These are phyloP conservation scores for Ataeniobius toweri DNA, from an alignment of 2,797 vertebrate genomes.

Conservation along the genomic window DNA sequence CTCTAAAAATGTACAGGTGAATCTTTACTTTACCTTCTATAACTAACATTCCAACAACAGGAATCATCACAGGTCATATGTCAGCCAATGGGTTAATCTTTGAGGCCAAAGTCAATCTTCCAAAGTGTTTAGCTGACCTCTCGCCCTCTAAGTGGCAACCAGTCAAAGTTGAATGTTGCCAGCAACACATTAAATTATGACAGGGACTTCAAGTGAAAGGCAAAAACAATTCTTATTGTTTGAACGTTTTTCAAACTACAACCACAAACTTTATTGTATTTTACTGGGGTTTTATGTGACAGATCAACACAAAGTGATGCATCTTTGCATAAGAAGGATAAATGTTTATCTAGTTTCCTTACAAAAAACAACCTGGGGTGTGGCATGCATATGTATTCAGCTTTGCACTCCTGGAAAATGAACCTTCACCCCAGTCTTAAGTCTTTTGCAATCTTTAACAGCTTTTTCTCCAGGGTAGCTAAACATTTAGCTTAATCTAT, in stretches of 20 bases:
- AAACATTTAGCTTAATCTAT: too few relatives aligned
- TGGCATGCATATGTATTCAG: too few relatives aligned
- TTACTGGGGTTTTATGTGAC: background rate
- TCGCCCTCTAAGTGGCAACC: constrained; percentile 31
- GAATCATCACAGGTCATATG: background rate
- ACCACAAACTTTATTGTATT: background rate
- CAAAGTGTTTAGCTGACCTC: constrained; percentile 30
- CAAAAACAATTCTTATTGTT: background rate
- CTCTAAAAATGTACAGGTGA: constrained; percentile 41
- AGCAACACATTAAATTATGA: background rate
- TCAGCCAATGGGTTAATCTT: constrained; percentile 17
- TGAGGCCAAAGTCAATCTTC: constrained; percentile 19
- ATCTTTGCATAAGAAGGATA: background rate
- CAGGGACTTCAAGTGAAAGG: background rate
- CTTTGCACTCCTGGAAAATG: too few relatives aligned
- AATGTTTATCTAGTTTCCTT: background rate
- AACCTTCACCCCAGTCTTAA: too few relatives aligned
- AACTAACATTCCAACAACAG: constrained; percentile 15
- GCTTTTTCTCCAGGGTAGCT: too few relatives aligned
- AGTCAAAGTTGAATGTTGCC: constrained; percentile 18
- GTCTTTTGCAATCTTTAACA: too few relatives aligned
- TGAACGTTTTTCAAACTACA: background rate
- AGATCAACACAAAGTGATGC: background rate
- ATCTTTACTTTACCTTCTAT: constrained; percentile 24
- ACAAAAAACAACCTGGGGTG: background rate